phyloP scores from a whole-genome alignment of 92 coral and sea anemone species.

The Paragorgia papillata region DNA sequence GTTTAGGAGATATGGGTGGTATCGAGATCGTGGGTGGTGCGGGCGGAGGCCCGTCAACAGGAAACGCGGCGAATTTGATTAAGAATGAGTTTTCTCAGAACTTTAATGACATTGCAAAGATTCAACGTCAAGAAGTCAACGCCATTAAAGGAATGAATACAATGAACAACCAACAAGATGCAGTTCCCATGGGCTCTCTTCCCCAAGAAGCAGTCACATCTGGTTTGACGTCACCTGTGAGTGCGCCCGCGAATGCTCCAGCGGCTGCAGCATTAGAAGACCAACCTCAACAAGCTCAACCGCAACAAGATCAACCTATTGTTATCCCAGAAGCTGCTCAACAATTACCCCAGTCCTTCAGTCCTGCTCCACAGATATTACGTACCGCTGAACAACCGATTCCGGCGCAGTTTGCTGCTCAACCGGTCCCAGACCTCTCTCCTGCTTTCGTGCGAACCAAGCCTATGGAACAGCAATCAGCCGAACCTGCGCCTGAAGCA shows the following conservation, averaged over 20 bases:
- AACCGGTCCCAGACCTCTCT: background rate
- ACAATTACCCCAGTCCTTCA: background rate
- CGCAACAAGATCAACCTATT: conserved; percentile 32
- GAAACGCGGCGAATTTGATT: conserved; percentile 32
- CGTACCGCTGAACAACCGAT: conserved; percentile 20
- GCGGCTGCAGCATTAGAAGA: conserved; percentile 28
- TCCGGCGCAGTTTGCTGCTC: conserved; percentile 9
- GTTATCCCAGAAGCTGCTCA: conserved; percentile 22
- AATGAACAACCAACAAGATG: background rate
- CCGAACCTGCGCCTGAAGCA: conserved; percentile 20
- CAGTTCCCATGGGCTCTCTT: conserved; percentile 3
- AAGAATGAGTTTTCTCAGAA: conserved; percentile 37
- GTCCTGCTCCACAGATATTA: conserved; percentile 5
- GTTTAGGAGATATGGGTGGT: conserved; percentile 14
- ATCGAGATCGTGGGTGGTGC: conserved; percentile 23
- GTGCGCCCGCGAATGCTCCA: conserved; percentile 47
- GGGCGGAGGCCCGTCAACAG: conserved; percentile 13
- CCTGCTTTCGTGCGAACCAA: background rate
- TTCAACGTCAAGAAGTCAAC: conserved; percentile 44
- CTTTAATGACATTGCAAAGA: conserved; percentile 36
- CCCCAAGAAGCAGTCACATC: conserved; percentile 33
- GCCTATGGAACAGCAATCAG: background rate
- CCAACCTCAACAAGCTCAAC: conserved; percentile 31
- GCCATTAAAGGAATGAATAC: conserved; percentile 37
- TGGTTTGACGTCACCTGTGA: conserved; percentile 16